Evolutionary conservation across 2,797 vertebrate genomes (phyloP).

Genomic region (Dendrocincla fuliginosa): DNA sequence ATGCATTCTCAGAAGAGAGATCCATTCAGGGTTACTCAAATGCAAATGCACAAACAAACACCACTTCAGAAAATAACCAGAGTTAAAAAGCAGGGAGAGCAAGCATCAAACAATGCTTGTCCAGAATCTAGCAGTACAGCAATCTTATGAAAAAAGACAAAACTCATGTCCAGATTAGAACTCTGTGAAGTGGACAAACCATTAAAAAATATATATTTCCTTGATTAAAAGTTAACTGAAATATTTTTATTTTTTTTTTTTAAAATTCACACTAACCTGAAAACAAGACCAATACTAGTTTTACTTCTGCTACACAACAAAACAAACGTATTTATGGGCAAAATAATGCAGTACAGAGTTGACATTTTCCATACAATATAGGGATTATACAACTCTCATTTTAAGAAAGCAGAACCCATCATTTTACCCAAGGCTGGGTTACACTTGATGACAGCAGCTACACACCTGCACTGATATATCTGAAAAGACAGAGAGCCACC

Average conservation of each 20-base stretch:
- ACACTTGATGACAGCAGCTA: not conserved
- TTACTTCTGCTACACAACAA: not conserved
- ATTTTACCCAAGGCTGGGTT: not conserved
- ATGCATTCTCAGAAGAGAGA: not conserved
- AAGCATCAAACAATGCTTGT: not conserved
- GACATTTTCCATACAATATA: not conserved
- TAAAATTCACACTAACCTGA: not conserved
- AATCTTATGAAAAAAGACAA: not conserved
- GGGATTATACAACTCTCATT: not conserved
- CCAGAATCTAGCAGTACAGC: not conserved
- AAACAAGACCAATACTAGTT: not conserved
- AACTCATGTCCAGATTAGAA: not conserved
- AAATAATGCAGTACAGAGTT: not conserved
- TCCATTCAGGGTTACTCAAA: not conserved
- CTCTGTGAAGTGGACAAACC: not conserved
- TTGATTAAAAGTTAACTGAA: not conserved
- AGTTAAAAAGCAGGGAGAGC: not conserved
- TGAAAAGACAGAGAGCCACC: not conserved
- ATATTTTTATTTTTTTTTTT: not conserved
- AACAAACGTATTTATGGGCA: not conserved
- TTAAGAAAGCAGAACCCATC: not conserved
- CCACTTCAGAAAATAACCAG: not conserved
- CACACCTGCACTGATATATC: not conserved
- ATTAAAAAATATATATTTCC: not conserved
- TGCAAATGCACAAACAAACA: not conserved